Base-by-base conservation (phyloP, 2,888 invertebrate species). In the Loripinus fragilis region DNA sequence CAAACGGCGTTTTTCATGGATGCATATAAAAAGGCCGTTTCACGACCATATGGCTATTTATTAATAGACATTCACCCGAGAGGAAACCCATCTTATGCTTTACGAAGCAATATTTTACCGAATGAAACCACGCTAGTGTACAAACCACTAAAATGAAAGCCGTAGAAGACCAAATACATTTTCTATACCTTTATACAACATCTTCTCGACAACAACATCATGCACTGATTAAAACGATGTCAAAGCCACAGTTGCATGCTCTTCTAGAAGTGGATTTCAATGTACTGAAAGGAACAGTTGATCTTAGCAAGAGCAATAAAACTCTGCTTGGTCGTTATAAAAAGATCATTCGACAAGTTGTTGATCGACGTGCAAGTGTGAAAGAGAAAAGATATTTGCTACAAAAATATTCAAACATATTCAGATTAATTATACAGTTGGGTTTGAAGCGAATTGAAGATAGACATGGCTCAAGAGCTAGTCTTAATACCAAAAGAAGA, bases 41-140 rank as follows among this genome's bases (percentile, higher is more conserved):
- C 2, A 1, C 3, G 1, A 3, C 8, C 7, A n/a, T 80, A 64
- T 55, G 65, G 69, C 0, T 72, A 68, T 70, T 23, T 79, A 5
- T 30, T 79, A 20, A 50, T 75, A 3, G 79, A 79, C 65, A 5
- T 28, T 70, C 30, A 71, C 75, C 23, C 35, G 30, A 30, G 35
- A 60, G 15, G 55, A 69, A n/a, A 55, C 42, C 23, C 64, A n/a
- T n/a, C 30, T 35, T 70, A 68, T 65, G 33, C 45, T 25, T 64
- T 75, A 20, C 20, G 70, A 30, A 50, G 42, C 12, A 25, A 70
- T n/a, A 70, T 70, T 30, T 52, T 75, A 45, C 64, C 65, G n/a
- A 50, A 64, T 12, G 67, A 75, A 60, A 45, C 65, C 12, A 65
- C 42, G 7, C 10, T 45, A 17, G 72, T 64, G 17, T 65, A 72